A percentile compares a stretch with the other conserved stretches of the same genome.
Conservation (phyloP, 2,888 invertebrate genomes). For the Drosophila robusta region DNA sequence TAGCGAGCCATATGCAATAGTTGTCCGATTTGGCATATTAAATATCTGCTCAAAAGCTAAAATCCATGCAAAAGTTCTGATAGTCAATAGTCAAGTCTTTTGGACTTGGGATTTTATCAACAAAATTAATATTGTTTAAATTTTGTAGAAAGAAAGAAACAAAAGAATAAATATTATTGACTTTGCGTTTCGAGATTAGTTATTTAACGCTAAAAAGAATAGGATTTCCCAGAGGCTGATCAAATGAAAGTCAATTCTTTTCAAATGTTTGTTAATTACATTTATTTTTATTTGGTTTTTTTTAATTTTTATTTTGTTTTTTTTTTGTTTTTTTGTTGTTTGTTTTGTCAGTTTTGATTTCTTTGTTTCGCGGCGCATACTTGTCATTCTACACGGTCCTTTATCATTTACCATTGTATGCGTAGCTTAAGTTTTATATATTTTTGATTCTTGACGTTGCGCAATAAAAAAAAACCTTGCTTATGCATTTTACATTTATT, state of each 20-base stretch:
- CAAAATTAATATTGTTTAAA: too few species aligned
- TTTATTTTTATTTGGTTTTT: conserved; percentile 55
- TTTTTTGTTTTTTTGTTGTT: conserved; percentile 20
- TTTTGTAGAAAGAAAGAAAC: too few species aligned
- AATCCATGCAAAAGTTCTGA: too few species aligned
- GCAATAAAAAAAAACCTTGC: conserved; percentile 49
- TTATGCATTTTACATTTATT: conserved; percentile 62
- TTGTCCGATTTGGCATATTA: too few species aligned
- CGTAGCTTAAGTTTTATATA: conserved; percentile 42
- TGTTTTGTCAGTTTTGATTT: conserved; percentile 48
- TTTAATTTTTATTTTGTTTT: conserved; percentile 26
- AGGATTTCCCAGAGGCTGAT: too few species aligned
- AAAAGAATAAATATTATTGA: too few species aligned
- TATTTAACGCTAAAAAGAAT: too few species aligned
- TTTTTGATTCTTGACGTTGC: conserved; percentile 61
- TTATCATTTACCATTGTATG: conserved; percentile 26
- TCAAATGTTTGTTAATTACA: conserved; percentile 60
- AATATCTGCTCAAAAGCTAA: too few species aligned
- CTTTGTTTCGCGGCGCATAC: conserved; percentile 29
- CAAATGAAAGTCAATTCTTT: conserved; percentile 10
- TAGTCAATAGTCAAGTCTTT: too few species aligned
- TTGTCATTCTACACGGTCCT: conserved; percentile 26
- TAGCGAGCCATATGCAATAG: too few species aligned
- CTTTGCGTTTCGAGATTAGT: too few species aligned
- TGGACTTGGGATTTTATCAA: too few species aligned